Base-by-base conservation (phyloP, 2,888 invertebrate genomes). In the Stegophylla sp. region DNA sequence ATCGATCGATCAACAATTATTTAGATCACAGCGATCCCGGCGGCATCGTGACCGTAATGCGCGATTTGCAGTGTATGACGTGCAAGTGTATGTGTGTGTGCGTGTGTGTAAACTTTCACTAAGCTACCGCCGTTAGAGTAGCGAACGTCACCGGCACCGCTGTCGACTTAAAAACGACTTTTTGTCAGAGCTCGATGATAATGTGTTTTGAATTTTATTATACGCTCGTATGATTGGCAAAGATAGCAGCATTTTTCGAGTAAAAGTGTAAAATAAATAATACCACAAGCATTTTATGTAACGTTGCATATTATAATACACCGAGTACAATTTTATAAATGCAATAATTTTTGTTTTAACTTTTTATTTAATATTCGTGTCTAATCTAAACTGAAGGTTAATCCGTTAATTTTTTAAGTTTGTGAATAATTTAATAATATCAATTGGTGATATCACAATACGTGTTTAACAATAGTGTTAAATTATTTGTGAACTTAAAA, bases 41-140 rank as follows among this genome's bases (percentile, higher is more conserved):
- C 77, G 76, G 76, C 76, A 13, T 17, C 56, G 34, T 69, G 61
- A 69, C 59, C 77, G 69, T 69, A 77, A 77, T 69, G 67, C 66
- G 20, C 34, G 34, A 34, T 34, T 3, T 34, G 34, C 34, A 34
- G 34, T 34, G 7, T 34, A 4, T 20, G 69, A 34, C 28, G 63
- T 28, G 17, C 53, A 43, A 9, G 20, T 63, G 51, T 7, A 7
- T 34, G 7, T 34, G 34, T 34, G 34, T 7, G 43, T 53, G 53
- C 51, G 43, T 34, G 20, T 9, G 48, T 15, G 12, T 23, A 7
- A 48, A 77, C 77, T 77, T 77, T 77, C 77, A 63, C 75, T 69
- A 43, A 48, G 63, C 66, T n/a, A 20, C 48, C 23, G 48, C 48
- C 45, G 26, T 17, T 53, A 4, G 51, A 34, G 7, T 5, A 12